phyloP scores from a whole-genome alignment of 2,113 vertebrate species.

The Cyanoramphus novaezelandiae region DNA sequence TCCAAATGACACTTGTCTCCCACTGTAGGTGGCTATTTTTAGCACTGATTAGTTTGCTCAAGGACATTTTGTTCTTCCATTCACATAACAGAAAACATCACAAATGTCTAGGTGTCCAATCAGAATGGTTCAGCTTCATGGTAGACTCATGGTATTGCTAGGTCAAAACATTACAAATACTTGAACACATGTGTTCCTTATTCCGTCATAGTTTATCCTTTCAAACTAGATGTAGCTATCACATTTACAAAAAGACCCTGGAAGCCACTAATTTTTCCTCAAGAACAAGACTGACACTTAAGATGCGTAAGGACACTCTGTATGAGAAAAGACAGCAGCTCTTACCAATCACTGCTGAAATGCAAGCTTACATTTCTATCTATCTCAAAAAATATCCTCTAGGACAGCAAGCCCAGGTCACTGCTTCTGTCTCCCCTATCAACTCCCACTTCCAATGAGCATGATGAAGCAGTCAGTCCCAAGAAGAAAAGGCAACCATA shows the following conservation, averaged over 20 bases:
- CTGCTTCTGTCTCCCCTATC: not conserved
- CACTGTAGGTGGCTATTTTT: slow-evolving; percentile 34
- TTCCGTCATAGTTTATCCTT: not conserved
- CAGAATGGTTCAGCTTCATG: not conserved
- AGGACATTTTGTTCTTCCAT: not conserved
- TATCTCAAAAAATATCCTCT: not conserved
- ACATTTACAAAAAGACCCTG: not conserved
- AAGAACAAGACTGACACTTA: not conserved
- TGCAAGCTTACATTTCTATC: not conserved
- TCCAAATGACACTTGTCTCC: slow-evolving; percentile 20
- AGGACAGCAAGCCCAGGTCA: not conserved
- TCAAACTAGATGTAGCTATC: not conserved
- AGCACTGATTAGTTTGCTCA: not conserved
- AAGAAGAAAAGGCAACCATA: not conserved
- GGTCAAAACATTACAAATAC: not conserved
- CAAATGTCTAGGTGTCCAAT: not conserved
- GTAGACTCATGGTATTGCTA: not conserved
- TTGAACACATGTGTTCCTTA: no score
- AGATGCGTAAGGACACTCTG: accelerated
- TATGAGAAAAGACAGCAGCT: not conserved
- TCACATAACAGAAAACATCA: not conserved
- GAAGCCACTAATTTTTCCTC: not conserved
- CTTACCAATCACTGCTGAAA: not conserved
- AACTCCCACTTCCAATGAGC: not conserved
- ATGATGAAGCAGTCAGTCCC: not conserved